Conservation (phyloP, 2,888 invertebrate genomes). For the Rhingia rostrata region DNA sequence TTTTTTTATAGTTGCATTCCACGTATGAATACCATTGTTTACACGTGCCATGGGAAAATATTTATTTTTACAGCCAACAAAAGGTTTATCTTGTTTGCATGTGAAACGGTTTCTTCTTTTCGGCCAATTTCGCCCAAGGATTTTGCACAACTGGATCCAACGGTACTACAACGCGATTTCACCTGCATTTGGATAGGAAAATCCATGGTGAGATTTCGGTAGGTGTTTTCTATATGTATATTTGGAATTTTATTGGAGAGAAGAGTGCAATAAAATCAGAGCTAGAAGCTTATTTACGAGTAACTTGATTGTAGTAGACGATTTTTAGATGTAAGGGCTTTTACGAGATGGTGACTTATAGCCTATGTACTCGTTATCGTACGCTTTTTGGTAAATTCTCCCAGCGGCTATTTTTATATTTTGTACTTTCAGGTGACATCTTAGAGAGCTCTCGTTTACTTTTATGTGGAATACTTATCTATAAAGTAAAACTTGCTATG, state of each 20-base stretch:
- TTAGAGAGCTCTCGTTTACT: too few relatives aligned
- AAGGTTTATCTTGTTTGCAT: conserved; percentile 64
- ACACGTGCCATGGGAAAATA: conserved; percentile 54
- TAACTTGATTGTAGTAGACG: conserved; percentile 19
- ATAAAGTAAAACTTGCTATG: too few relatives aligned
- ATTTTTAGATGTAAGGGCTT: neutral
- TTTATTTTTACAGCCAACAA: conserved; percentile 53
- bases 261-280: conserved; percentile 47
- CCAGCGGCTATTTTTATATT: too few relatives aligned
- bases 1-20: conserved; percentile 22
- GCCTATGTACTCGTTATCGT: neutral
- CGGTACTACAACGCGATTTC: neutral
- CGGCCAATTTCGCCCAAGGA: conserved; percentile 47
- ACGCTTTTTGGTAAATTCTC: neutral
- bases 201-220: conserved; percentile 35
- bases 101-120: conserved; percentile 29
- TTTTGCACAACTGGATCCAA: conserved; percentile 9
- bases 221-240: conserved; percentile 21
- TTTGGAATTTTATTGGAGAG: conserved; percentile 26
- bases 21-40: conserved; percentile 49
- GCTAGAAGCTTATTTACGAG: conserved; percentile 45
- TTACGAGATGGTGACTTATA: neutral
- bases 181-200: conserved; percentile 23
- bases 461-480: too few relatives aligned
- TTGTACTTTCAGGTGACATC: too few relatives aligned